Evolutionary conservation across 2,113 vertebrate species (phyloP).

Genomic region (Crotalus viridis): DNA sequence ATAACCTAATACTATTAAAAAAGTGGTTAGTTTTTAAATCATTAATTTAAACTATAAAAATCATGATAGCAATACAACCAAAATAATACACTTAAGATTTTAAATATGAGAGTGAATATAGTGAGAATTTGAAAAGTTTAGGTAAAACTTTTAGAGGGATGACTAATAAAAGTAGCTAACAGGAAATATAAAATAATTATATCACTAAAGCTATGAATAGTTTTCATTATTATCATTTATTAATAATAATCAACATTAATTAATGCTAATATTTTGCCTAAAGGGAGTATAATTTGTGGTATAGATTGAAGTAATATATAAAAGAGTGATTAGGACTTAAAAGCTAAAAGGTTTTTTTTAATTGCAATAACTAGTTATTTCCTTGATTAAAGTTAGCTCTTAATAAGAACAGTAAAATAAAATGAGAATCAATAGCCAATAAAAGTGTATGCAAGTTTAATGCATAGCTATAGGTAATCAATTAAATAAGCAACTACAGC

Average conservation of each 20-base stretch:
- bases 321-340: background rate
- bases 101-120: background rate
- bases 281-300: background rate
- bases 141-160: background rate
- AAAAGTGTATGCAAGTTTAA: background rate
- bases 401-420: background rate
- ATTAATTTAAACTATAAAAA: background rate
- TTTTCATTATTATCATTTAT: background rate
- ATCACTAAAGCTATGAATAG: background rate
- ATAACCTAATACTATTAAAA: background rate
- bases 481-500: background rate
- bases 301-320: background rate
- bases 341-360: background rate
- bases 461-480: background rate
- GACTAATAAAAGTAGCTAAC: background rate
- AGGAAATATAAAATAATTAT: background rate
- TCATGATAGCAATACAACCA: background rate
- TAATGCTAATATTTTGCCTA: background rate
- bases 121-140: background rate
- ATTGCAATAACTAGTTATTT: background rate
- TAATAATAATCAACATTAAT: background rate
- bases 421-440: background rate
- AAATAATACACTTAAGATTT: background rate
- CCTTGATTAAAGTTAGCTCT: background rate
- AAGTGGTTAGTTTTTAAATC: background rate